Evolutionary conservation across 2,888 invertebrate genomes (phyloP).

Genomic region (Calameuta idolon): DNA sequence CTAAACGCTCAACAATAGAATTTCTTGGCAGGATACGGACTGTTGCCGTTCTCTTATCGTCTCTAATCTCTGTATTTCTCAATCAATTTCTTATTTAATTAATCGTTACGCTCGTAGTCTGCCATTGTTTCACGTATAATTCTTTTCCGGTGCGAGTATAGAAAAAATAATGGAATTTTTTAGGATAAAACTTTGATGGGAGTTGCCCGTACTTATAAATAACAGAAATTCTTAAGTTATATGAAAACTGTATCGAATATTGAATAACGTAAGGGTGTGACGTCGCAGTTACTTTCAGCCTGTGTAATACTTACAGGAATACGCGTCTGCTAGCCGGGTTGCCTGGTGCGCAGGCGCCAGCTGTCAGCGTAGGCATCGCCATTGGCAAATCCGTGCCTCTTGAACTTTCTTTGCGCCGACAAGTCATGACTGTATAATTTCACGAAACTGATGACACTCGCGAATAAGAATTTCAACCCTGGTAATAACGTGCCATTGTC

Average conservation of each 20-base stretch:
- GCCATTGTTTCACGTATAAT: not conserved
- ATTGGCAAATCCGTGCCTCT: not conserved
- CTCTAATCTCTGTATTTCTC: not conserved
- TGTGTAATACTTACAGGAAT: not conserved
- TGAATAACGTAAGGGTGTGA: not conserved
- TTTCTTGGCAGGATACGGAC: not conserved
- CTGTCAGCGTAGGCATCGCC: not conserved
- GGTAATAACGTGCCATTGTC: not conserved
- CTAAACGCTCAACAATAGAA: not conserved
- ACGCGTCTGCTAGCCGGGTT: not conserved
- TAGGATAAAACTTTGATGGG: too few relatives aligned
- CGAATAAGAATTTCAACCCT: not conserved
- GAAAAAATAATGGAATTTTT: not conserved
- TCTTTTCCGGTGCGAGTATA: not conserved
- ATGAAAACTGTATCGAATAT: not conserved
- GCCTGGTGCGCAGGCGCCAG: not conserved
- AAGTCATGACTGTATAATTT: not conserved
- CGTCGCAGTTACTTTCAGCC: not conserved
- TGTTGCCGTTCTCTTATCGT: not conserved
- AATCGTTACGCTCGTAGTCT: not conserved
- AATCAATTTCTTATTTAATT: conserved; percentile 2
- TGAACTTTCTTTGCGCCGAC: not conserved
- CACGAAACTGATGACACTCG: not conserved
- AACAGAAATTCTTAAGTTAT: too few relatives aligned
- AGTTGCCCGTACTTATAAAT: too few relatives aligned